phyloP scores from a whole-genome alignment of 1,140 invertebrate species.

The Diorhabda elongata region DNA sequence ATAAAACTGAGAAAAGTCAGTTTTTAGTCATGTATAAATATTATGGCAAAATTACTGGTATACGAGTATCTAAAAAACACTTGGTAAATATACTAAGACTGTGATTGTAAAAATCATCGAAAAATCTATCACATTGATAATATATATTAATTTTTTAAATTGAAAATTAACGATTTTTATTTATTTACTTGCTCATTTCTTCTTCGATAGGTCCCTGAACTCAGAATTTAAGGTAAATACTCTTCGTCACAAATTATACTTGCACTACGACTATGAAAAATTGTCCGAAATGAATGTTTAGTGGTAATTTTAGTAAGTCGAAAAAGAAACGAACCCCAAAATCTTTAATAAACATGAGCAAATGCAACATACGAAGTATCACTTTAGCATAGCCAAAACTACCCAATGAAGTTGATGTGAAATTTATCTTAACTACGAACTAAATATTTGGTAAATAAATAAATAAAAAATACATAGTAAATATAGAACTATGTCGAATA shows the following conservation, averaged over 20 bases:
- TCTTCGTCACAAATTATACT: background rate
- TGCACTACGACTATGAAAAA: constrained; percentile 1
- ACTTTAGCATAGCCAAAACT: constrained; percentile 29
- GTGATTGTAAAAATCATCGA: constrained; percentile 50
- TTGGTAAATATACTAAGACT: constrained; percentile 46
- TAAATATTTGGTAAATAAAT: constrained; percentile 41
- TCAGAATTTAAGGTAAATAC: no score
- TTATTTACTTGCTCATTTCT: constrained; percentile 12
- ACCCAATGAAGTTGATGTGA: constrained; percentile 30
- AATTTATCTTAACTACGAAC: constrained; percentile 28
- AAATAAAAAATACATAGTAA: constrained; percentile 32
- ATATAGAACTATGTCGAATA: constrained; percentile 33
- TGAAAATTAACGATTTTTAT: constrained; percentile 22
- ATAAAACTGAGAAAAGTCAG: constrained; percentile 29
- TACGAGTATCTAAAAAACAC: constrained; percentile 48
- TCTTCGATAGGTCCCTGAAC: constrained; percentile 3
- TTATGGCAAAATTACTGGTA: constrained; percentile 48
- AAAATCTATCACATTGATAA: constrained; percentile 50
- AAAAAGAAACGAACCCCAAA: background rate
- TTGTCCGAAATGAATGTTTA: background rate
- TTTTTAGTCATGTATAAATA: constrained; percentile 36
- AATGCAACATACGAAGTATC: constrained; percentile 39
- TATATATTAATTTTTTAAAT: constrained; percentile 41
- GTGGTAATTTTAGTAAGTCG: background rate
- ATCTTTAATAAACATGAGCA: constrained; percentile 35